Percentiles rank a stretch among this genome's conserved stretches.
phyloP scores from a whole-genome alignment of 1,140 invertebrate species.

The Drosophila nebulosa region DNA sequence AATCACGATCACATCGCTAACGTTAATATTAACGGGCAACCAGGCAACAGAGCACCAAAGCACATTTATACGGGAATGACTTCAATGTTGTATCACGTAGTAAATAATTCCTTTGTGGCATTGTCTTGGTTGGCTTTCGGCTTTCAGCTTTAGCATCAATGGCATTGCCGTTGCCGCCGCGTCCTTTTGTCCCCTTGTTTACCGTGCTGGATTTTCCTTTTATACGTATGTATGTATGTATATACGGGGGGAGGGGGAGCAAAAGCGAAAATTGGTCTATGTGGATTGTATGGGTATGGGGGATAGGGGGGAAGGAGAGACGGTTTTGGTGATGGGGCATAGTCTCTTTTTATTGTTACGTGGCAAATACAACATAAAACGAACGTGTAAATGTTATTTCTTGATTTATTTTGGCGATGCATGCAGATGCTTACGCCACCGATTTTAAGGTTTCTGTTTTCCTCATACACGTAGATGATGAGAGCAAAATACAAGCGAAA shows the following conservation, averaged over 20 bases:
- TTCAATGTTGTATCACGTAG: conserved; percentile 77
- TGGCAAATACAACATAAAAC: conserved; percentile 78
- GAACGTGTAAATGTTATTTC: conserved; percentile 80
- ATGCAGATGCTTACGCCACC: conserved; percentile 74
- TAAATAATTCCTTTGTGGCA: conserved; percentile 79
- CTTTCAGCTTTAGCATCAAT: conserved; percentile 41
- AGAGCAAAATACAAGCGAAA: not conserved
- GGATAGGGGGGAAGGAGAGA: not conserved
- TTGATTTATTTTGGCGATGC: conserved; percentile 78
- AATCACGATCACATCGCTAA: conserved; percentile 7
- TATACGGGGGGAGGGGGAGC: too few species aligned
- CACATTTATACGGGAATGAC: conserved; percentile 75
- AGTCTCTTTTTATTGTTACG: conserved; percentile 69
- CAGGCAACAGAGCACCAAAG: conserved; percentile 50
- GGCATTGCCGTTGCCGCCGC: not conserved
- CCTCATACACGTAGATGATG: conserved; percentile 32
- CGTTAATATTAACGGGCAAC: not conserved
- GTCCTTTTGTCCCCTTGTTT: conserved; percentile 35
- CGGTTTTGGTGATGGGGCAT: not conserved
- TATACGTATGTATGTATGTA: too few species aligned
- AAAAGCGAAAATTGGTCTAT: conserved; percentile 59
- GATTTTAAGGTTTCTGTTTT: conserved; percentile 54
- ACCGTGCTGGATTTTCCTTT: conserved; percentile 20
- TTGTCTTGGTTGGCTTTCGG: conserved; percentile 73
- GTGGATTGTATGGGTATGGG: conserved; percentile 5